phyloP scores from a whole-genome alignment of 2,888 invertebrate genomes.

The Biston betularia region DNA sequence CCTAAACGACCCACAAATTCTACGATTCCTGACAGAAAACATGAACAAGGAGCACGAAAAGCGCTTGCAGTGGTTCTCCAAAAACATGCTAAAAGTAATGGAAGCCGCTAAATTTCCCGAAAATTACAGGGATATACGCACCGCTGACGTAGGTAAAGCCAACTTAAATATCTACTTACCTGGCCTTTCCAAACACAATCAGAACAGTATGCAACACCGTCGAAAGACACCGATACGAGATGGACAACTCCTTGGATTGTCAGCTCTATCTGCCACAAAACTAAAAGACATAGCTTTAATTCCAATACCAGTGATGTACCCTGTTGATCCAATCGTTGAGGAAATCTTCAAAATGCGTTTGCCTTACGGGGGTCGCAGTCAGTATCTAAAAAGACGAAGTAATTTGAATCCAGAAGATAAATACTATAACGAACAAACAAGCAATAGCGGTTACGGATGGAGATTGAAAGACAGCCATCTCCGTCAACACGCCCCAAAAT shows the following conservation, averaged over 20 bases:
- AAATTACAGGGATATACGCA: slow-evolving; percentile 23
- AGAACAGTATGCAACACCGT: slow-evolving; percentile 25
- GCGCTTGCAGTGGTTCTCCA: slow-evolving; percentile 46
- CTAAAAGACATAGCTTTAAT: background rate
- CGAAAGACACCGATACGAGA: slow-evolving; percentile 29
- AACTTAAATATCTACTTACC: slow-evolving; percentile 25
- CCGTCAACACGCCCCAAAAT: slow-evolving; percentile 12
- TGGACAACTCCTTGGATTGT: background rate
- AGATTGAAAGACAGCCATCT: slow-evolving; percentile 41
- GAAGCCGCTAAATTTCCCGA: slow-evolving; percentile 22
- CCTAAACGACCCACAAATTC: slow-evolving; percentile 38
- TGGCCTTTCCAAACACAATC: slow-evolving; percentile 23
- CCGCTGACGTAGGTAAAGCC: slow-evolving; percentile 23
- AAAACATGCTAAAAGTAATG: slow-evolving; percentile 33
- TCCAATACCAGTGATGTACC: slow-evolving; percentile 33
- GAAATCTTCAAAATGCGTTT: slow-evolving; percentile 28
- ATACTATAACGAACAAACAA: slow-evolving; percentile 50
- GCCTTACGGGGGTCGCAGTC: slow-evolving; percentile 37
- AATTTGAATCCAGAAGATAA: slow-evolving; percentile 47
- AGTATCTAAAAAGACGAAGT: slow-evolving; percentile 47
- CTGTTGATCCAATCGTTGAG: slow-evolving; percentile 28
- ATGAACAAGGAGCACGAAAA: slow-evolving; percentile 42
- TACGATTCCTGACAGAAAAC: slow-evolving; percentile 45
- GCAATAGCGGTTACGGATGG: slow-evolving; percentile 48
- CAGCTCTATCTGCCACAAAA: background rate